These are phyloP conservation scores for Xylophagus ater DNA, from an alignment of 2,888 invertebrate genomes.

Conservation along the genomic window DNA sequence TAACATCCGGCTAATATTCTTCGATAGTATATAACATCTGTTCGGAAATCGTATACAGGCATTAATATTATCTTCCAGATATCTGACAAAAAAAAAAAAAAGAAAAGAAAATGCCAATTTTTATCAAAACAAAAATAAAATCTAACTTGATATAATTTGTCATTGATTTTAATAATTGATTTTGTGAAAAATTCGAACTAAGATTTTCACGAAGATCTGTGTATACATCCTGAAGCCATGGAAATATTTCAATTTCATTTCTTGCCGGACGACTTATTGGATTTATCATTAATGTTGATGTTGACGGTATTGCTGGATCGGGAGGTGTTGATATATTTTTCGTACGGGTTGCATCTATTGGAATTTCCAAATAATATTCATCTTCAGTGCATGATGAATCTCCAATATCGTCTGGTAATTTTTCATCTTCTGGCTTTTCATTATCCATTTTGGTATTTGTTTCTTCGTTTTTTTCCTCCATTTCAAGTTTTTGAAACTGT, in stretches of 20 bases:
- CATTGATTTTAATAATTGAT: background rate
- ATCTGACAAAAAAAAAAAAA: constrained; percentile 1
- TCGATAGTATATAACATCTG: constrained; percentile 6
- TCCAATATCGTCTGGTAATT: too few relatives aligned
- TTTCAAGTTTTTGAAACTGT: too few relatives aligned
- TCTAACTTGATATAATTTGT: background rate
- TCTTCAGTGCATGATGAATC: too few relatives aligned
- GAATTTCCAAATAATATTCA: too few relatives aligned
- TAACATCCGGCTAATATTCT: constrained; percentile 7
- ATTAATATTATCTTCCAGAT: constrained; percentile 1
- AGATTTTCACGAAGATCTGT: background rate
- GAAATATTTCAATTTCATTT: constrained; percentile 3
- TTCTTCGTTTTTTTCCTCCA: too few relatives aligned
- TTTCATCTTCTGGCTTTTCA: too few relatives aligned
- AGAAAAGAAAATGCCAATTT: background rate
- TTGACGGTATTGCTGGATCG: too few relatives aligned
- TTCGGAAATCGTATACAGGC: constrained; percentile 6
- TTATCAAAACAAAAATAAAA: background rate
- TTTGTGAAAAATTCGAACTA: background rate
- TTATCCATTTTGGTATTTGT: too few relatives aligned
- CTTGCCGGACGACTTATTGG: too few relatives aligned
- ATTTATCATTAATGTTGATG: too few relatives aligned
- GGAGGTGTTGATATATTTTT: too few relatives aligned
- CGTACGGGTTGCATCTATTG: too few relatives aligned
- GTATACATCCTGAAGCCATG: background rate